Base-by-base conservation (phyloP, 2,888 invertebrate species). In the Chymomyza amoena region DNA sequence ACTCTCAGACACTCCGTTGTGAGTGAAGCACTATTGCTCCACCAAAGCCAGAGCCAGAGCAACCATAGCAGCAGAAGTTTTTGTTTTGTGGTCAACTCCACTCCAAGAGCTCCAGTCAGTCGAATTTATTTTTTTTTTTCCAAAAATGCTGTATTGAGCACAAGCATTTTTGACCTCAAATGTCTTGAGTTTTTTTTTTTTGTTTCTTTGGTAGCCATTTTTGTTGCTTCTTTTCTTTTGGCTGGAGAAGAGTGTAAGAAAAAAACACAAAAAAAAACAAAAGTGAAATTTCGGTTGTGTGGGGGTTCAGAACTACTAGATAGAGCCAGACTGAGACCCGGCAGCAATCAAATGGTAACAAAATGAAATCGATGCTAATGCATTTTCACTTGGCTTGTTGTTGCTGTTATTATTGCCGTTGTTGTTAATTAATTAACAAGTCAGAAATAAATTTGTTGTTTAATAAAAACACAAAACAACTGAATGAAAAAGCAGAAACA, bases 271-370 rank as follows among this genome's bases (percentile, higher is more conserved):
- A 32, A 6, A 32, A 16, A 87, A 88, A 83, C 84, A 84, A 84
- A 84, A 84, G 83, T 84, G 83, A 84, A 84, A 84, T 84, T 80
- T 87, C n/a, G 51, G 70, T 68, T 59, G 56, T 68, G 71, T 83
- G 86, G 78, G 86, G 75, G 87, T 72, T 81, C 78, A 83, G 82
- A 83, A 82, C 87, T 75, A 78, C 81, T 32, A 32, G 32, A 32
- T 6, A 32, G 69, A 65, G 36, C 10, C 60, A 74, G 71, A 66
- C 39, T 61, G 39, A 65, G 52, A 32, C 32, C 60, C 13, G 45
- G 45, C 57, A 56, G 51, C 68, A 74, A 15, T 39, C 16, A 61
- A 61, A 25, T 28, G 9, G 15, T 25, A 61, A n/a, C 50, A 73
- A 76, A 73, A 79, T 69, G 79, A 86, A 84, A 85, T 71, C 86